phyloP scores from a whole-genome alignment of 2,888 invertebrate genomes.

The Cheilosia soror region DNA sequence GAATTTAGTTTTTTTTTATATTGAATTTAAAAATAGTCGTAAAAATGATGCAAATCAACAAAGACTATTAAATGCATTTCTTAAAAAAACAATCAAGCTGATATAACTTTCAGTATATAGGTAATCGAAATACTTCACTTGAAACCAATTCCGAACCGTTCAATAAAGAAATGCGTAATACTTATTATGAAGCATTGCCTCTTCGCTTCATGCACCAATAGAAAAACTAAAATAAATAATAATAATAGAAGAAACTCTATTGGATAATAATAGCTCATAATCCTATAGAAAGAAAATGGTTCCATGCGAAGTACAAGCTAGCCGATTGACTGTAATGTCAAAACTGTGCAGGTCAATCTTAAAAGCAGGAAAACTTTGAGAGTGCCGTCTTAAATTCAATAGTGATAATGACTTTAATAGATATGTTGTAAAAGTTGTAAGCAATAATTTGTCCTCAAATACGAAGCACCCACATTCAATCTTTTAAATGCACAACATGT shows the following conservation, averaged over 20 bases:
- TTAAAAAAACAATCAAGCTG: not conserved
- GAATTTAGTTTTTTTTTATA: too few relatives aligned
- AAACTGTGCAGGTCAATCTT: not conserved
- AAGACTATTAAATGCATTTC: not conserved
- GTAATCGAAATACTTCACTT: not conserved
- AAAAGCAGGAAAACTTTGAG: slow-evolving; percentile 8
- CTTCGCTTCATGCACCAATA: slow-evolving; percentile 55
- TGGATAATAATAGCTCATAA: slow-evolving; percentile 30
- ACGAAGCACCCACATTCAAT: slow-evolving; percentile 1
- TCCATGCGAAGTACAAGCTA: not conserved
- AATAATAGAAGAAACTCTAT: slow-evolving; percentile 10
- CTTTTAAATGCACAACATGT: not conserved
- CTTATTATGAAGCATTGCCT: slow-evolving; percentile 23
- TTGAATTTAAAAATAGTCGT: too few relatives aligned
- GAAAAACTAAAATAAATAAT: not conserved
- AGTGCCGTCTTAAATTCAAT: too few relatives aligned
- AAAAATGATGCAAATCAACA: too few relatives aligned
- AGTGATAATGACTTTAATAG: too few relatives aligned
- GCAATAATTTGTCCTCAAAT: too few relatives aligned
- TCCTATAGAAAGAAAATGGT: slow-evolving; percentile 8
- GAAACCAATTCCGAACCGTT: slow-evolving; percentile 29
- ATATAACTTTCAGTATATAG: not conserved
- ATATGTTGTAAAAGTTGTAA: too few relatives aligned
- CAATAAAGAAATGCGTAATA: slow-evolving; percentile 41
- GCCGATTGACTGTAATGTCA: slow-evolving; percentile 1